phyloP scores from a whole-genome alignment of 2,888 invertebrate species.

The Cistogaster globosa region DNA sequence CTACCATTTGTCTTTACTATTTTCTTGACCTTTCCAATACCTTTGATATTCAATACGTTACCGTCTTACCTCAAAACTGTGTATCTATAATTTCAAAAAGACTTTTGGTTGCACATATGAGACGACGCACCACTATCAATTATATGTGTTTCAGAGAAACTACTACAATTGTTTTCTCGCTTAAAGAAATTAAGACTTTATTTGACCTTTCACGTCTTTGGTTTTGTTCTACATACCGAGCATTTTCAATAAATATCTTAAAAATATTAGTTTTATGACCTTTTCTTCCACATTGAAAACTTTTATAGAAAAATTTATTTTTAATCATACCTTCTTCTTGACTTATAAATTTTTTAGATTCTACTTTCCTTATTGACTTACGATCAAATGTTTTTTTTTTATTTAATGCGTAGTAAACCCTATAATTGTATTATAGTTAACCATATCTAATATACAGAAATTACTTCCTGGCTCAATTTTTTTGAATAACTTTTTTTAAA shows the following conservation, averaged over 20 bases:
- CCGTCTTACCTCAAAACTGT: background rate
- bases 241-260: background rate
- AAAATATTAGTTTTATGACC: constrained; percentile 30
- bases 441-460: too few species aligned
- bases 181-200: background rate
- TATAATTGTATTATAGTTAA: too few species aligned
- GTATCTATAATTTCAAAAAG: constrained; percentile 5
- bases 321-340: constrained; percentile 29
- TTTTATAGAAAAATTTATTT: constrained; percentile 29
- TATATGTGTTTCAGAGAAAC: constrained; percentile 1
- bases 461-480: too few species aligned
- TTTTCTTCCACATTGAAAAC: constrained; percentile 19
- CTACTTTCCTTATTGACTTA: constrained; percentile 35
- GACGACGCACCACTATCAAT: constrained; percentile 43
- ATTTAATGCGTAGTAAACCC: too few species aligned
- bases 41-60: background rate
- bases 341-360: background rate
- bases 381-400: constrained; percentile 41
- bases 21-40: background rate
- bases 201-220: too few species aligned
- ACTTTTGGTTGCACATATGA: too few species aligned
- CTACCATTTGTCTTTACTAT: background rate
- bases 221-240: constrained; percentile 3
- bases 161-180: background rate
- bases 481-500: too few species aligned